These are phyloP conservation scores for Gastrophryne carolinensis DNA, from an alignment of 2,797 vertebrate genomes.

Conservation along the genomic window DNA sequence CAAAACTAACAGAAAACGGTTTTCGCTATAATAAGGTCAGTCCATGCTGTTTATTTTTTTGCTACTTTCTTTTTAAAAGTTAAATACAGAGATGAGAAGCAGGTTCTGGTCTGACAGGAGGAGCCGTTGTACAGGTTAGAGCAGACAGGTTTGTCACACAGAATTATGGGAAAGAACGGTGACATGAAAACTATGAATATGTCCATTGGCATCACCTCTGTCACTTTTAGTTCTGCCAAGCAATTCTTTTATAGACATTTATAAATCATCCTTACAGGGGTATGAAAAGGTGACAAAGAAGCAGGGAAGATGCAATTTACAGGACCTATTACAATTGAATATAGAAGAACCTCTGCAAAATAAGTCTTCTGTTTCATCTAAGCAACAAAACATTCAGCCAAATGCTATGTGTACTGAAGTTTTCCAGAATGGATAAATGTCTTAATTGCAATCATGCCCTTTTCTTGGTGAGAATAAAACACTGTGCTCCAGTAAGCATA, in stretches of 20 bases:
- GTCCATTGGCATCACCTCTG: neutral
- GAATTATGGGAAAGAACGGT: constrained; percentile 9
- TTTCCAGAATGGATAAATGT: constrained; percentile 15
- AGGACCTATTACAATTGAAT: constrained; percentile 2
- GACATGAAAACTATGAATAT: neutral
- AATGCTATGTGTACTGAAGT: constrained; percentile 24
- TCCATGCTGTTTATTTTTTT: too few relatives aligned
- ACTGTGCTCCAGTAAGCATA: too few relatives aligned
- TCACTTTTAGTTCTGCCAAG: constrained; percentile 5
- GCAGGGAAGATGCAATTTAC: neutral
- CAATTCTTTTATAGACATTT: neutral
- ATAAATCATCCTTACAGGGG: neutral
- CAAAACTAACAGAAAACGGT: too few relatives aligned
- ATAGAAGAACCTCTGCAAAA: neutral
- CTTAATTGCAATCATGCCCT: too few relatives aligned
- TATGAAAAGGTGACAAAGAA: neutral
- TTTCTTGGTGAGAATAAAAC: too few relatives aligned
- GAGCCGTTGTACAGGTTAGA: too few relatives aligned
- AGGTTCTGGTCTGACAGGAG: neutral
- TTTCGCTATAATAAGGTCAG: too few relatives aligned
- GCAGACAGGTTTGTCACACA: constrained; percentile 5
- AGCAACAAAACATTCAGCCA: constrained; percentile 29
- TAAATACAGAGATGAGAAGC: too few relatives aligned
- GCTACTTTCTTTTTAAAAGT: too few relatives aligned
- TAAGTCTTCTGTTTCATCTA: neutral